Conservation (phyloP, 2,888 invertebrate species). For the Ichneumoninae sp. region DNA sequence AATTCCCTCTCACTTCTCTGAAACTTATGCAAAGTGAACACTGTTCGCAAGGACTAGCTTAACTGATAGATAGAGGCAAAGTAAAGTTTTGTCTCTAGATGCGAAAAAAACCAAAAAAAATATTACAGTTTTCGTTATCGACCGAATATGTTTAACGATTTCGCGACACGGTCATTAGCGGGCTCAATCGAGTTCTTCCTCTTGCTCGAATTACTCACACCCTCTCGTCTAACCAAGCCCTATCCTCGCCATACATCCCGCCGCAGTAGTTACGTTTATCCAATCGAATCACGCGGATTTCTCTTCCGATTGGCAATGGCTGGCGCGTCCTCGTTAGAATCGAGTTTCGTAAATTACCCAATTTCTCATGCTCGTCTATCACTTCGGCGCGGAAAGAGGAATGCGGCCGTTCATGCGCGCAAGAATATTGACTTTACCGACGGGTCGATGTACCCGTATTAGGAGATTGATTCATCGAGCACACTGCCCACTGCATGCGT, state of each 20-base stretch:
- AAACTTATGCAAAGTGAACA: no score
- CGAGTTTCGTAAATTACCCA: conserved; percentile 56
- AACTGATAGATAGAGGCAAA: no score
- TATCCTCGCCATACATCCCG: conserved; percentile 8
- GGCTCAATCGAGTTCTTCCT: no score
- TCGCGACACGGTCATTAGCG: no score
- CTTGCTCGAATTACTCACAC: no score
- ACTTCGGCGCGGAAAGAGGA: background rate
- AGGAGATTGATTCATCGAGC: conserved; percentile 13
- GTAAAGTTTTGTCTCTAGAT: no score
- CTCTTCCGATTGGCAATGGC: conserved; percentile 62
- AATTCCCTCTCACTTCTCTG: no score
- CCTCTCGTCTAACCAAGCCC: no score
- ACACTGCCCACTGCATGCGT: background rate
- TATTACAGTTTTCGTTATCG: no score
- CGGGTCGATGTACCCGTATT: conserved; percentile 3
- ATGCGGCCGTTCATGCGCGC: conserved; percentile 12
- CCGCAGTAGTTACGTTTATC: conserved; percentile 45
- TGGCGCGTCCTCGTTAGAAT: conserved; percentile 52
- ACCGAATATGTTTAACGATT: no score
- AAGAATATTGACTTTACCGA: background rate
- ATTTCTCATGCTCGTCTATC: conserved; percentile 28
- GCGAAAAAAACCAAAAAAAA: no score
- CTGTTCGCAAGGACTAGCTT: no score
- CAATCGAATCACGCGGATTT: conserved; percentile 62